Conservation (phyloP, 2,888 invertebrate species). For the Panorpa germanica region DNA sequence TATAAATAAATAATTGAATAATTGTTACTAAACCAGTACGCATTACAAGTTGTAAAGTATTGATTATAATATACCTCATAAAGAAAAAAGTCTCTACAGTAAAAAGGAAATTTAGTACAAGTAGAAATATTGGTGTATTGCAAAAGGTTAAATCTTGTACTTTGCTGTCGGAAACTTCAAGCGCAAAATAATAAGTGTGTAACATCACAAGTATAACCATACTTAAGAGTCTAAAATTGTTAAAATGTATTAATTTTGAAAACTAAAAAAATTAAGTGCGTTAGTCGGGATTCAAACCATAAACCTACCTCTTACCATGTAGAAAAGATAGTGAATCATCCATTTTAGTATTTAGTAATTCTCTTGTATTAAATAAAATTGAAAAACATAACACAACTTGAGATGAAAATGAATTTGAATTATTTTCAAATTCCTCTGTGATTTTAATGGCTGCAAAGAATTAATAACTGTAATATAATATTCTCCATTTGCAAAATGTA, state of each 20-base stretch:
- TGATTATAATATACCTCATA: conserved; percentile 18
- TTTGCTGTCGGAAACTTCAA: conserved; percentile 21
- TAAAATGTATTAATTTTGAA: too few species aligned
- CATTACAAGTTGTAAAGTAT: too few species aligned
- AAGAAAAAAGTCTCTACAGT: conserved; percentile 28
- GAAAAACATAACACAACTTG: too few species aligned
- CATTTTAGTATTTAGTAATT: too few species aligned
- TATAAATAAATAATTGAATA: too few species aligned
- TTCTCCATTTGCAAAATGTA: conserved; percentile 11
- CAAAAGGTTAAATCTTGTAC: conserved; percentile 18
- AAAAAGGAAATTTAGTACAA: conserved; percentile 23
- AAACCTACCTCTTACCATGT: conserved; percentile 26
- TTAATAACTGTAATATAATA: conserved; percentile 15
- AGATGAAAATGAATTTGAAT: too few species aligned
- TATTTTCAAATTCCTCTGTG: conserved; percentile 25
- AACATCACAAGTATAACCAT: conserved; percentile 34
- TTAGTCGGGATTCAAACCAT: too few species aligned
- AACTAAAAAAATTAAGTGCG: too few species aligned
- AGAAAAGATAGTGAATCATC: conserved; percentile 23
- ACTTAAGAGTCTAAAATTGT: too few species aligned
- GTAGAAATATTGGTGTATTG: conserved; percentile 19
- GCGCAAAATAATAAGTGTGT: conserved; percentile 25
- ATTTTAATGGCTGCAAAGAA: conserved; percentile 26
- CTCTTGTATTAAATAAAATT: too few species aligned
- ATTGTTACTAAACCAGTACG: too few species aligned